Conservation (phyloP, 2,888 invertebrate species). For the Cryptophagus acutangulus region DNA sequence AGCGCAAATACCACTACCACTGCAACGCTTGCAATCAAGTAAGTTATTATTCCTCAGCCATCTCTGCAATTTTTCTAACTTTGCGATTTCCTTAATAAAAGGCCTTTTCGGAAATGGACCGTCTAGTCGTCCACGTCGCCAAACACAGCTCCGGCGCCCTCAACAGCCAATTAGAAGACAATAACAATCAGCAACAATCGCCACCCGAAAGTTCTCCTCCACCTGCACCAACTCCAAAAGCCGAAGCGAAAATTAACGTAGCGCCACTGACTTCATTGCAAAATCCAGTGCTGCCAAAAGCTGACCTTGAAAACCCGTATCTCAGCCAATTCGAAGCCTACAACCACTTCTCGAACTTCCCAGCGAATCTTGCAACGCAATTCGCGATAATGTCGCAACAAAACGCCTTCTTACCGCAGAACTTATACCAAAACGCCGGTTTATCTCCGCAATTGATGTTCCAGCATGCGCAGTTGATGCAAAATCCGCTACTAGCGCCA, state of each 20-base stretch:
- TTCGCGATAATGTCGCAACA: conserved; percentile 46
- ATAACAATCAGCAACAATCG: conserved; percentile 35
- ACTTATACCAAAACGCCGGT: conserved; percentile 41
- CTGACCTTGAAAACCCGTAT: conserved; percentile 4
- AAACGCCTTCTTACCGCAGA: conserved; percentile 43
- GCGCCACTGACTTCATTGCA: conserved; percentile 45
- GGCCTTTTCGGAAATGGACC: conserved; percentile 68
- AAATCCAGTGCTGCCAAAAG: conserved; percentile 30
- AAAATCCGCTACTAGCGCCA: conserved; percentile 40
- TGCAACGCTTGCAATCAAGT: conserved; percentile 72
- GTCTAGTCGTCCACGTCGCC: conserved; percentile 63
- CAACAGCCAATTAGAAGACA: conserved; percentile 46
- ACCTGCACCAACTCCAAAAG: conserved; percentile 35
- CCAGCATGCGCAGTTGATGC: conserved; percentile 45
- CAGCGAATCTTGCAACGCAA: conserved; percentile 44
- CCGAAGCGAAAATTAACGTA: conserved; percentile 44
- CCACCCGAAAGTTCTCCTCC: conserved; percentile 20
- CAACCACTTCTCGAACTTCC: conserved; percentile 44
- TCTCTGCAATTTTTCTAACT: conserved; percentile 9
- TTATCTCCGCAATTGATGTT: conserved; percentile 45
- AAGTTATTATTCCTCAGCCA: conserved; percentile 33
- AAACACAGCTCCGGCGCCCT: conserved; percentile 63
- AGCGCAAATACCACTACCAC: conserved; percentile 72
- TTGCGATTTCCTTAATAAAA: conserved; percentile 29
- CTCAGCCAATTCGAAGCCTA: conserved; percentile 40